phyloP scores from a whole-genome alignment of 2,888 invertebrate species.

The Uropetala carovei region DNA sequence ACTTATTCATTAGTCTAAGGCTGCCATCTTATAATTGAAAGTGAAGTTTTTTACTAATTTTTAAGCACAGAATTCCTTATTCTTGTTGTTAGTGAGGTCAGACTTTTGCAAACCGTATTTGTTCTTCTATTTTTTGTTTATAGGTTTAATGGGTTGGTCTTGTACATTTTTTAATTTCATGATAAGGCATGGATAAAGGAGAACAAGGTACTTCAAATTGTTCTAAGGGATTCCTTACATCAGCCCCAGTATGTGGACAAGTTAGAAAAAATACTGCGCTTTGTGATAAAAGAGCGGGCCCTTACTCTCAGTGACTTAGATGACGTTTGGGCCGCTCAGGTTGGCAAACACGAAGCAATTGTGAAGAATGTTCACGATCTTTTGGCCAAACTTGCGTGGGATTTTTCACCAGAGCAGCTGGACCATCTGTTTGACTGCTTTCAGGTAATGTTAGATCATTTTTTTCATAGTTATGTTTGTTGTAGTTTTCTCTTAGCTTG shows the following conservation, averaged over 20 bases:
- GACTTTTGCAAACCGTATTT: too few relatives aligned
- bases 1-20: neutral
- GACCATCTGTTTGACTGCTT: slow-evolving; percentile 98
- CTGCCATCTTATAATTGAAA: too few relatives aligned
- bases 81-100: too few relatives aligned
- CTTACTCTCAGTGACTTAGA: slow-evolving; percentile 94
- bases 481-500: too few relatives aligned
- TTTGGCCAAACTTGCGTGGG: slow-evolving; percentile 97
- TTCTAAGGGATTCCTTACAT: slow-evolving; percentile 95
- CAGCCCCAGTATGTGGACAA: slow-evolving; percentile 99
- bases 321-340: slow-evolving; percentile 97
- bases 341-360: slow-evolving; percentile 98
- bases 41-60: neutral
- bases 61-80: neutral
- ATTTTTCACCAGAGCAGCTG: slow-evolving; percentile 97
- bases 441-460: slow-evolving; percentile 80
- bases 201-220: slow-evolving; percentile 95
- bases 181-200: slow-evolving; percentile 94
- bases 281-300: slow-evolving; percentile 95
- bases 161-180: neutral
- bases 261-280: slow-evolving; percentile 96
- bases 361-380: slow-evolving; percentile 98
- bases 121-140: slow-evolving; percentile 66
- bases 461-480: too few relatives aligned
- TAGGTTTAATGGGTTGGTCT: too few relatives aligned